phyloP scores from a whole-genome alignment of 1,140 invertebrate species.

The Zaprionus tsacasi region DNA sequence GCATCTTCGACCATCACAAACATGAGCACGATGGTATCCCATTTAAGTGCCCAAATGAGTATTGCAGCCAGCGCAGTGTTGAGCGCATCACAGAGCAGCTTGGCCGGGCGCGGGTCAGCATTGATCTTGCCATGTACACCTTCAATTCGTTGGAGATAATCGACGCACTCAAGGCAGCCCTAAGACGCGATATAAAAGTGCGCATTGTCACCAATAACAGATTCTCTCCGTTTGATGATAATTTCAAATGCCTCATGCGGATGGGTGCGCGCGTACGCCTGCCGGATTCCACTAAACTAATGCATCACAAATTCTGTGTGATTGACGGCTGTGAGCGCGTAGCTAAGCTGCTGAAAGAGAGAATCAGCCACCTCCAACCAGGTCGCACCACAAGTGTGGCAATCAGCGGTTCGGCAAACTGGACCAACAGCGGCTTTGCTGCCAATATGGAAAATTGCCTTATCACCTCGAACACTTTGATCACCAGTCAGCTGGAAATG shows the following conservation, averaged over 20 bases:
- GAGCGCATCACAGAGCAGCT: not conserved
- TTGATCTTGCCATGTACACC: conserved; percentile 14
- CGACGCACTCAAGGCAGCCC: not conserved
- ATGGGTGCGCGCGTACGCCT: conserved; percentile 3
- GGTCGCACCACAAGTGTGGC: not conserved
- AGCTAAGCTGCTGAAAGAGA: not conserved
- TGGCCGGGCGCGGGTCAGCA: not conserved
- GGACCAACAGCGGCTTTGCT: not conserved
- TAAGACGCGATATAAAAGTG: not conserved
- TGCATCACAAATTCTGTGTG: conserved; percentile 20
- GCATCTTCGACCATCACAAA: not conserved
- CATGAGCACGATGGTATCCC: no score
- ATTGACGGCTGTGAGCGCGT: conserved; percentile 2
- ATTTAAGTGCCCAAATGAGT: not conserved
- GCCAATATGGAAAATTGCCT: conserved; percentile 6
- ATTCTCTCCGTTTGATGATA: not conserved
- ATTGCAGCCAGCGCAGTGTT: not conserved
- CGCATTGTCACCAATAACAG: not conserved
- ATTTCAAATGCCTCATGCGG: not conserved
- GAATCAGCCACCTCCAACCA: not conserved
- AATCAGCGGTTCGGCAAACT: conserved; percentile 7
- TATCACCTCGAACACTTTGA: not conserved
- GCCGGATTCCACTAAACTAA: not conserved
- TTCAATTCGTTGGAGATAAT: not conserved
- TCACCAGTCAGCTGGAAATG: not conserved